Evolutionary conservation across 2,888 invertebrate genomes (phyloP).

Genomic region (Pherbina coryleti): DNA sequence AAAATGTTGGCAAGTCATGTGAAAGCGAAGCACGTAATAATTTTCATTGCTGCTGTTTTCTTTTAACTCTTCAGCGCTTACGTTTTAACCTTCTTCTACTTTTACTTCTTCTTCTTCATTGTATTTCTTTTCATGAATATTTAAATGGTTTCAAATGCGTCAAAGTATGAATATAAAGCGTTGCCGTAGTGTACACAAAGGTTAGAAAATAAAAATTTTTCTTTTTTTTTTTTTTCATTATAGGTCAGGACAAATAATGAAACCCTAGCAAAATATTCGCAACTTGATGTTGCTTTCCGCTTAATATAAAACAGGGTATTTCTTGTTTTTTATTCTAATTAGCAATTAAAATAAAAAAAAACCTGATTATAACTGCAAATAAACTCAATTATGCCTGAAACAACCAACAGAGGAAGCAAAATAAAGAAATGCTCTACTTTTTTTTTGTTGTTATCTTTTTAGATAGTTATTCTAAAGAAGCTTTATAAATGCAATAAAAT

Average conservation of each 20-base stretch:
- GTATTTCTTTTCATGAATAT: too few relatives aligned
- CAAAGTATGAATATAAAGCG: too few relatives aligned
- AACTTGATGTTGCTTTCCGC: not conserved
- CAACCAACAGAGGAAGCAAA: not conserved
- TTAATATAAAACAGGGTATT: not conserved
- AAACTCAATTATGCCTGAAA: not conserved
- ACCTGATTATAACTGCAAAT: constrained; percentile 8
- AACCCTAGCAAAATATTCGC: not conserved
- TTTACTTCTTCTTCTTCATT: too few relatives aligned
- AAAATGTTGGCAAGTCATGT: not conserved
- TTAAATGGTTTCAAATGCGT: too few relatives aligned
- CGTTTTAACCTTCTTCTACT: too few relatives aligned
- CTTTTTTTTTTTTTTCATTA: too few relatives aligned
- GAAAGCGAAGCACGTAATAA: too few relatives aligned
- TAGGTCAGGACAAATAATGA: not conserved
- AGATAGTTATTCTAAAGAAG: not conserved
- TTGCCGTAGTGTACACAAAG: too few relatives aligned
- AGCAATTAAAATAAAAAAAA: constrained; percentile 35
- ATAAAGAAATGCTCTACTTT: not conserved
- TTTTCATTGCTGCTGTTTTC: too few relatives aligned
- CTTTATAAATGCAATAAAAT: not conserved
- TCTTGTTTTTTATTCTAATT: constrained; percentile 15
- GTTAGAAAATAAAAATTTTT: too few relatives aligned
- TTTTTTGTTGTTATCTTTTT: not conserved
- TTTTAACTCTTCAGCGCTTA: too few relatives aligned